A percentile compares a stretch with the other conserved stretches of the same genome.
phyloP scores from a whole-genome alignment of 1,140 invertebrate genomes.

The Diplogasteroides magnus region DNA sequence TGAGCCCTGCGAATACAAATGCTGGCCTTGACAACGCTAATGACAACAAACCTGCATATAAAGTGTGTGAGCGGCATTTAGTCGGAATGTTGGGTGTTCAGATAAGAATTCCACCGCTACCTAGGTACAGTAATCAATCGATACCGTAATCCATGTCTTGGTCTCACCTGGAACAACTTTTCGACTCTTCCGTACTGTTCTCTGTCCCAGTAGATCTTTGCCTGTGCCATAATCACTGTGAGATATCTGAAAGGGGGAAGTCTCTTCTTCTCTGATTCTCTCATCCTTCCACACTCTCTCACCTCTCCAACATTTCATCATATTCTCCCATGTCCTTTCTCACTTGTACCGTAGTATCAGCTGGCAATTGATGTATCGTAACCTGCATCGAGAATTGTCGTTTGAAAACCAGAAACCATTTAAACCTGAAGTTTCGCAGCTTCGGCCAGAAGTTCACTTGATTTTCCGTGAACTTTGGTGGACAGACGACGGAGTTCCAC shows the following conservation, averaged over 20 bases:
- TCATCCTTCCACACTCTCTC: too few relatives aligned
- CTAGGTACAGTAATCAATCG: slow-evolving; percentile 48
- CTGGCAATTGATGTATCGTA: too few relatives aligned
- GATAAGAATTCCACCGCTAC: slow-evolving; percentile 97
- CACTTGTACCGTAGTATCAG: neutral
- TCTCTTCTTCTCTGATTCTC: too few relatives aligned
- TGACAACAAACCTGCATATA: slow-evolving; percentile 89
- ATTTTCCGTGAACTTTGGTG: too few relatives aligned
- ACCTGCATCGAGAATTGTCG: too few relatives aligned
- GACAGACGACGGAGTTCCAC: too few relatives aligned
- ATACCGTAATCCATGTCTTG: neutral
- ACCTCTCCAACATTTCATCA: slow-evolving; percentile 36
- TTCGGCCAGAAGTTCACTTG: too few relatives aligned
- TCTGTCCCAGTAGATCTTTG: slow-evolving; percentile 96
- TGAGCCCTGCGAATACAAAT: too few relatives aligned
- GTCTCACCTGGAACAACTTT: slow-evolving; percentile 60
- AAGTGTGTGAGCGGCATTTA: slow-evolving; percentile 95
- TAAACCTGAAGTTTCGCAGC: too few relatives aligned
- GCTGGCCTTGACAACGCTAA: too few relatives aligned
- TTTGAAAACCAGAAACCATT: too few relatives aligned
- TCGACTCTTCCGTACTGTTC: slow-evolving; percentile 86
- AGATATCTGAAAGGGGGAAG: slow-evolving; percentile 68
- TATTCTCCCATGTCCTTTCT: slow-evolving; percentile 38
- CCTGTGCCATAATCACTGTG: slow-evolving; percentile 95
- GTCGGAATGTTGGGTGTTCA: slow-evolving; percentile 89